These are phyloP conservation scores for Cephus sareptanus DNA, from an alignment of 2,888 invertebrate species.

Conservation along the genomic window DNA sequence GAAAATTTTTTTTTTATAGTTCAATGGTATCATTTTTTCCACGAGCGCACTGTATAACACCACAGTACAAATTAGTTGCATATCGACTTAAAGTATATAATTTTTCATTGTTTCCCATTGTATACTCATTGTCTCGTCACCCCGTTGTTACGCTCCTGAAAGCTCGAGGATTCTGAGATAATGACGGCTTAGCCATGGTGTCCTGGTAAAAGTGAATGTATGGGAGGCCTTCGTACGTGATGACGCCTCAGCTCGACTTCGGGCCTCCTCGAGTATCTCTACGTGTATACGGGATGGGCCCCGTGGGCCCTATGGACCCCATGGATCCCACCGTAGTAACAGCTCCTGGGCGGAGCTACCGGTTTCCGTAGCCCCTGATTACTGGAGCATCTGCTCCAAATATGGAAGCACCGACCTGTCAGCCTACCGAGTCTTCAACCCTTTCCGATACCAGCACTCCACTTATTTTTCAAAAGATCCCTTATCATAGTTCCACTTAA, in stretches of 20 bases:
- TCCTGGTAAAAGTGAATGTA: neutral
- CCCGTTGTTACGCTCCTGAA: too few relatives aligned
- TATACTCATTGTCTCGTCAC: too few relatives aligned
- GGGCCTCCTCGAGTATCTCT: constrained; percentile 6
- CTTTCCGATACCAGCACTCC: neutral
- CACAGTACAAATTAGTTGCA: too few relatives aligned
- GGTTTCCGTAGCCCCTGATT: constrained; percentile 19
- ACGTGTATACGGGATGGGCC: constrained; percentile 7
- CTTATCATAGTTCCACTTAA: too few relatives aligned
- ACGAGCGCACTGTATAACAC: too few relatives aligned
- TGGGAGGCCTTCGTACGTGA: neutral
- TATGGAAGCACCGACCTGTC: constrained; percentile 16
- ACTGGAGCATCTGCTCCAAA: constrained; percentile 22
- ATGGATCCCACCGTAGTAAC: constrained; percentile 17
- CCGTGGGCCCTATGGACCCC: neutral
- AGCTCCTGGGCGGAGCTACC: constrained; percentile 21
- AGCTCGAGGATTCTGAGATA: too few relatives aligned
- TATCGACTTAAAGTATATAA: too few relatives aligned
- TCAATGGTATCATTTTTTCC: too few relatives aligned
- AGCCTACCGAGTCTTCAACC: neutral
- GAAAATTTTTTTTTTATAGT: too few relatives aligned
- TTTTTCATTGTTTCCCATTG: too few relatives aligned
- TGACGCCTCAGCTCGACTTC: neutral
- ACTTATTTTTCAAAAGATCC: too few relatives aligned
- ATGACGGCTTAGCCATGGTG: too few relatives aligned